Evolutionary conservation across 2,113 vertebrate species (phyloP).

Genomic region (Campylomormyrus numenius): DNA sequence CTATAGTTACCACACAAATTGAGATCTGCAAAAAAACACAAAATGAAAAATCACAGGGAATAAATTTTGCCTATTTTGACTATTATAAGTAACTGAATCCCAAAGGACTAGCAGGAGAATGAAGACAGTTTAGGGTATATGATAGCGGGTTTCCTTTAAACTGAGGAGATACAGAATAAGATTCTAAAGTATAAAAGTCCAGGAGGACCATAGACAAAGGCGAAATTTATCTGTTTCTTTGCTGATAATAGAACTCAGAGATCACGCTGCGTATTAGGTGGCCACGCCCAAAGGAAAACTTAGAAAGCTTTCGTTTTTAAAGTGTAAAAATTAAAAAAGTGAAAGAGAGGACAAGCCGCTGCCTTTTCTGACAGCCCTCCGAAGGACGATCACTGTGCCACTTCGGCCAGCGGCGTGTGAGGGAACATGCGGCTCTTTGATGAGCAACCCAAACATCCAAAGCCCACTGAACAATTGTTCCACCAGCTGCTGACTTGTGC

Average conservation of each 20-base stretch:
- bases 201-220: neutral
- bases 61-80: neutral
- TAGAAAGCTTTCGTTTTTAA: neutral
- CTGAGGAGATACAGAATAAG: too few relatives aligned
- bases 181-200: too few relatives aligned
- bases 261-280: neutral
- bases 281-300: neutral
- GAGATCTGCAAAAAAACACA: constrained; percentile 10
- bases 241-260: neutral
- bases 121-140: too few relatives aligned
- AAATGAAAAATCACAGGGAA: neutral
- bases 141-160: too few relatives aligned
- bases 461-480: neutral
- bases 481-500: neutral
- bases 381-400: neutral
- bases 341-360: neutral
- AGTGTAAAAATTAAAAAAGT: neutral
- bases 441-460: neutral
- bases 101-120: too few relatives aligned
- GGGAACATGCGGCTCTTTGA: neutral
- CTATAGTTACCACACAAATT: neutral
- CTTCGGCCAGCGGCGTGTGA: neutral
- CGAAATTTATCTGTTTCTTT: neutral
- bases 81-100: too few relatives aligned
- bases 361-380: neutral